Percentiles rank a stretch among this genome's conserved stretches.
These are phyloP conservation scores for Ctenodactylus gundi DNA, from an alignment of 2,113 vertebrate species.

Conservation along the genomic window DNA sequence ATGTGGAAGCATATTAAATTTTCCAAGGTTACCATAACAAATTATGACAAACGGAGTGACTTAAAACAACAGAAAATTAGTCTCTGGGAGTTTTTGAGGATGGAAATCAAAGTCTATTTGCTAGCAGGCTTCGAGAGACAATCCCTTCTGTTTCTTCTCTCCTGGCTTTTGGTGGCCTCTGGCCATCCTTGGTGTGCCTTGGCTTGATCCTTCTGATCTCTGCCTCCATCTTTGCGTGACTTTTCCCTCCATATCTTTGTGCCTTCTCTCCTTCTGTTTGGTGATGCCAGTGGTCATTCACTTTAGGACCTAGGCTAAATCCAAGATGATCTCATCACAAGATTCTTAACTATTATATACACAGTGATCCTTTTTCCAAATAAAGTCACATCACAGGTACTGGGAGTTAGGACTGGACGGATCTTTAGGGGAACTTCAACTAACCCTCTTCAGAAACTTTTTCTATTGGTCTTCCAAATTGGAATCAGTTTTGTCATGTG, in stretches of 20 bases:
- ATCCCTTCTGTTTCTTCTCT: not conserved
- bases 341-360: not conserved
- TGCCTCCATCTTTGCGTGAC: not conserved
- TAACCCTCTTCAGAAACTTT: not conserved
- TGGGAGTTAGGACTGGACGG: not conserved
- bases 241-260: not conserved
- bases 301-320: not conserved
- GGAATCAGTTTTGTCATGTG: not conserved
- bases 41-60: not conserved
- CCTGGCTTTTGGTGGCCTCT: not conserved
- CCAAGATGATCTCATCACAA: not conserved
- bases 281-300: not conserved
- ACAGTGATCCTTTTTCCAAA: not conserved
- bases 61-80: not conserved
- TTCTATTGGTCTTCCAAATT: slow-evolving; percentile 5
- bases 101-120: not conserved
- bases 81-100: not conserved
- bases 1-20: not conserved
- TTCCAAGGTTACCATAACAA: not conserved
- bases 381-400: not conserved
- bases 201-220: not conserved
- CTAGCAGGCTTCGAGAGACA: not conserved
- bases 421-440: not conserved
- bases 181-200: not conserved
- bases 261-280: not conserved